phyloP scores from a whole-genome alignment of 2,888 invertebrate species.

The Augochlorella aurata region DNA sequence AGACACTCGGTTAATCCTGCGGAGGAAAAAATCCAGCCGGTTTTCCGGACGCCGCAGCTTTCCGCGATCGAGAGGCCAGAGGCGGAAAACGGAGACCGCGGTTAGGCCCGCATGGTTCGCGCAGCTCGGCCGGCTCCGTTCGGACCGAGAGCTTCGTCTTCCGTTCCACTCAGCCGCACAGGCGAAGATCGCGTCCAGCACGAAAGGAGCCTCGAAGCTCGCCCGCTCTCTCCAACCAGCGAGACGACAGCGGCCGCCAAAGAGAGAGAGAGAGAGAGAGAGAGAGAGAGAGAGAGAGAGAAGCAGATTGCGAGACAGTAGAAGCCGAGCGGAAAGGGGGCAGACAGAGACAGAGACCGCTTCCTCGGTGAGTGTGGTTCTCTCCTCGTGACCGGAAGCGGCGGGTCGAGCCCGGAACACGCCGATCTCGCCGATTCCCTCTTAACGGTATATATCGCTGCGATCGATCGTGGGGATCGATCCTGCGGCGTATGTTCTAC shows the following conservation, averaged over 20 bases:
- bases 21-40: constrained; percentile 21
- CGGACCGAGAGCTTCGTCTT: not conserved
- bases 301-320: not conserved
- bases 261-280: not conserved
- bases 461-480: constrained; percentile 71
- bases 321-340: not conserved
- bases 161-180: not conserved
- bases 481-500: constrained; percentile 39
- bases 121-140: not conserved
- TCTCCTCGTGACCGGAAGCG: constrained; percentile 80
- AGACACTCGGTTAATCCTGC: constrained; percentile 1
- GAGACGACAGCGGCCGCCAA: constrained; percentile 13
- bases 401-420: constrained; percentile 75
- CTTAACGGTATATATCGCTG: constrained; percentile 74
- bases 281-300: not conserved
- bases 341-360: constrained; percentile 35
- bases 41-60: not conserved
- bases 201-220: constrained; percentile 46
- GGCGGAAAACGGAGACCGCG: not conserved
- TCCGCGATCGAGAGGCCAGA: not conserved
- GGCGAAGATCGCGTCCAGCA: constrained; percentile 20
- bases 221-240: constrained; percentile 21
- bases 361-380: constrained; percentile 64
- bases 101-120: not conserved
- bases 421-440: constrained; percentile 71